Percentiles rank a stretch among this genome's conserved stretches.
Evolutionary conservation across 2,888 invertebrate species (phyloP).

Genomic region (Agonopterix arenella): DNA sequence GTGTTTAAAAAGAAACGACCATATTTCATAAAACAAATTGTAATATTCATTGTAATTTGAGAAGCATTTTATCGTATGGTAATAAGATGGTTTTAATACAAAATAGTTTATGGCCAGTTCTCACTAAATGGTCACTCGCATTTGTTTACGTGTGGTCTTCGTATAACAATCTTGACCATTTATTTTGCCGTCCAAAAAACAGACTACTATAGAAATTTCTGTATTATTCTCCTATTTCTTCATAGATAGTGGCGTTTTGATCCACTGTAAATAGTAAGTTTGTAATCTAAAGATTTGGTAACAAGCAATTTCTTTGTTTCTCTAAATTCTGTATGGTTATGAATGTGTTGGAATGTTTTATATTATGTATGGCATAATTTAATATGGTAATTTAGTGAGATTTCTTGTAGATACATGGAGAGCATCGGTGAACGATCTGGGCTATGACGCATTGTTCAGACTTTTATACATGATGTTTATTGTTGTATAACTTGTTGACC

Average conservation of each 20-base stretch:
- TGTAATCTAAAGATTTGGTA: background rate
- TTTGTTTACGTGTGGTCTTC: constrained; percentile 27
- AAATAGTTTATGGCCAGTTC: constrained; percentile 37
- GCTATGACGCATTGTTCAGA: background rate
- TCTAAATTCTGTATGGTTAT: constrained; percentile 10
- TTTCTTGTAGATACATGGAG: background rate
- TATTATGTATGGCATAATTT: constrained; percentile 4
- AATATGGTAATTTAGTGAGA: constrained; percentile 7
- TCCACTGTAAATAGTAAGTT: background rate
- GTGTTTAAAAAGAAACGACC: constrained; percentile 29
- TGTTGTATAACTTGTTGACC: too few relatives aligned
- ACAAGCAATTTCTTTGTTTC: constrained; percentile 23
- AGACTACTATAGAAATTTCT: background rate
- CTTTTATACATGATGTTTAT: too few relatives aligned
- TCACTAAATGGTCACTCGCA: constrained; percentile 9
- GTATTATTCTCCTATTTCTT: too few relatives aligned
- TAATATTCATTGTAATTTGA: constrained; percentile 55
- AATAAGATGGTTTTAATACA: constrained; percentile 42
- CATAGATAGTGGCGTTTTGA: background rate
- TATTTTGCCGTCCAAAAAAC: background rate
- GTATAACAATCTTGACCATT: background rate
- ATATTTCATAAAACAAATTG: constrained; percentile 54
- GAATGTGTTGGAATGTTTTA: constrained; percentile 3
- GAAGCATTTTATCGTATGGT: constrained; percentile 33
- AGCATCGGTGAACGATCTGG: background rate